These are phyloP conservation scores for Tachuris rubrigastra DNA, from an alignment of 2,113 vertebrate species.

Conservation along the genomic window DNA sequence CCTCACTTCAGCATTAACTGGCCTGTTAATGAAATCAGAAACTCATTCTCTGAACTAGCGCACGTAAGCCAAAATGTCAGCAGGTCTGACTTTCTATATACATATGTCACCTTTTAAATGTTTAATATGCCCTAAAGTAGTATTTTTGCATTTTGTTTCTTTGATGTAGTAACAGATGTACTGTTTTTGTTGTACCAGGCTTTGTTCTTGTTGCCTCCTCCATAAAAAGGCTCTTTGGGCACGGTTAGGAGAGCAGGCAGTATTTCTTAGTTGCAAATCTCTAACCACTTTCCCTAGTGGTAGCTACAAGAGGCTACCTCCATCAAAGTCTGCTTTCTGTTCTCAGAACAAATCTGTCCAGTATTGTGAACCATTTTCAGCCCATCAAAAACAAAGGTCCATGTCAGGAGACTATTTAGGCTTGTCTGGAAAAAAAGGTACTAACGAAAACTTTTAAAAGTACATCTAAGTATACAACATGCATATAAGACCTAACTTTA, in stretches of 20 bases:
- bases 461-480: background rate
- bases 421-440: background rate
- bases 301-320: background rate
- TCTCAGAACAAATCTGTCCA: constrained; percentile 4
- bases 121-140: constrained; percentile 68
- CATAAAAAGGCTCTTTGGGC: constrained; percentile 24
- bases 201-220: background rate
- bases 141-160: constrained; percentile 64
- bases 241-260: background rate
- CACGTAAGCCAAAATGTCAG: constrained; percentile 54
- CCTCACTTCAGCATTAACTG: constrained; percentile 6
- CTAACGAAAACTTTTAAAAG: background rate
- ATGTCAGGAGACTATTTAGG: background rate
- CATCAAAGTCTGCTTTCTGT: background rate
- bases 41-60: background rate
- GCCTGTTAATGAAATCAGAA: constrained; percentile 21
- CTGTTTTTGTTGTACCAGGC: constrained; percentile 20
- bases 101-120: constrained; percentile 63
- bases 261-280: constrained; percentile 36
- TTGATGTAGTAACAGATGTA: constrained; percentile 66
- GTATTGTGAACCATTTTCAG: background rate
- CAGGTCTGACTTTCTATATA: constrained; percentile 43
- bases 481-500: background rate
- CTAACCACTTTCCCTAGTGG: constrained; percentile 30
- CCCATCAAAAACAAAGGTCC: background rate